phyloP scores from a whole-genome alignment of 2,797 vertebrate genomes.

The Cetoscarus ocellatus region DNA sequence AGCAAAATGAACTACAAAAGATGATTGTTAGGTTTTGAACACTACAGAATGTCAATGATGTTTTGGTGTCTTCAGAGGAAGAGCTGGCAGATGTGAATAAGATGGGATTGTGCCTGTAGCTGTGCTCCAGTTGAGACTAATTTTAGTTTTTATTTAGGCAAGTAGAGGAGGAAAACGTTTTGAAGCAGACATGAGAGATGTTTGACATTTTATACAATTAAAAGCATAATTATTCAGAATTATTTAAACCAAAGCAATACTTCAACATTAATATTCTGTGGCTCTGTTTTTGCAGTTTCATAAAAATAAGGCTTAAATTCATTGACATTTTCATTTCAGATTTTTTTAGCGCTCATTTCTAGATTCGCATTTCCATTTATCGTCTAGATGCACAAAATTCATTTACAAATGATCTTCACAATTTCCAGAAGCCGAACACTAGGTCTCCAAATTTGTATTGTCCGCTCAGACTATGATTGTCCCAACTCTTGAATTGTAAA shows the following conservation, averaged over 20 bases:
- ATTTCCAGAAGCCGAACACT: neutral
- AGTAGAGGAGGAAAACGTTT: slow-evolving; percentile 14
- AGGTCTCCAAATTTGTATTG: neutral
- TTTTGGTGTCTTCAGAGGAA: slow-evolving; percentile 21
- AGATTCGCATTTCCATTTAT: neutral
- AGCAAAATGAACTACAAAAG: slow-evolving; percentile 50
- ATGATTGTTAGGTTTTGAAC: slow-evolving; percentile 9
- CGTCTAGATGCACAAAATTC: neutral
- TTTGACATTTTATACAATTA: too few relatives aligned
- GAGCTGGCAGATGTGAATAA: slow-evolving; percentile 42
- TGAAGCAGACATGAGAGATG: neutral
- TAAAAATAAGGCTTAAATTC: neutral
- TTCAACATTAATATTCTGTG: too few relatives aligned
- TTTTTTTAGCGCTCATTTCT: neutral
- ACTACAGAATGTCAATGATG: slow-evolving; percentile 4
- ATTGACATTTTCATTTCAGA: neutral
- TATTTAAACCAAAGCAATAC: too few relatives aligned
- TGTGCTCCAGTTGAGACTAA: slow-evolving; percentile 37
- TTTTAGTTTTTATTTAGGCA: slow-evolving; percentile 22
- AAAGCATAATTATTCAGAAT: too few relatives aligned
- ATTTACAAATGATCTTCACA: neutral
- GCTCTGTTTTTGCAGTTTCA: neutral
- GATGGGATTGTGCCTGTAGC: slow-evolving; percentile 39
- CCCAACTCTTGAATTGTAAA: too few relatives aligned
- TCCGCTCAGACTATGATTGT: too few relatives aligned